Conservation (phyloP, 2,888 invertebrate genomes). For the Cerastoderma edule region DNA sequence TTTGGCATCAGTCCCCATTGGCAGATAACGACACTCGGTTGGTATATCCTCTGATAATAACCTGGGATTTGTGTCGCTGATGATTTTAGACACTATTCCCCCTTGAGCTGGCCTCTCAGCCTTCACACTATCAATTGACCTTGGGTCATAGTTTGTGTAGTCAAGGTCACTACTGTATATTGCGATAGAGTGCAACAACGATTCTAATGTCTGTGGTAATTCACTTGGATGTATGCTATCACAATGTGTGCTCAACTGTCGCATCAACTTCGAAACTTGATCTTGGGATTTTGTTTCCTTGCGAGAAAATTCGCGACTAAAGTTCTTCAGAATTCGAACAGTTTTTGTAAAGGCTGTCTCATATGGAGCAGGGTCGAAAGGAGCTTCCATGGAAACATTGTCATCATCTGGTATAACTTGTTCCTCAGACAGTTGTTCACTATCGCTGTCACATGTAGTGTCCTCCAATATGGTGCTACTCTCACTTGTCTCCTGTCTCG, state of each 20-base stretch:
- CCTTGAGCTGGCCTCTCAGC: not conserved
- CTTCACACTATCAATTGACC: not conserved
- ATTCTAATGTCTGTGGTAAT: slow-evolving; percentile 45
- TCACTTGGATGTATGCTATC: slow-evolving; percentile 57
- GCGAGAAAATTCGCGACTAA: not conserved
- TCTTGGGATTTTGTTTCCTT: slow-evolving; percentile 3
- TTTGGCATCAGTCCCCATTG: slow-evolving; percentile 44
- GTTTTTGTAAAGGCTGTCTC: slow-evolving; percentile 15
- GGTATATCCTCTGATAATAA: slow-evolving; percentile 37
- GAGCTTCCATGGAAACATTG: slow-evolving; percentile 23
- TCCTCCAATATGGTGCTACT: slow-evolving; percentile 4
- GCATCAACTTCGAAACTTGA: not conserved
- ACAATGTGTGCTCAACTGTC: slow-evolving; percentile 27
- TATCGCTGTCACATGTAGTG: not conserved
- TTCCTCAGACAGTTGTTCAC: slow-evolving; percentile 24
- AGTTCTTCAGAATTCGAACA: slow-evolving; percentile 8
- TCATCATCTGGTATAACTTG: no score
- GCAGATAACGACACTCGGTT: slow-evolving; percentile 42
- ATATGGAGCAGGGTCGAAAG: slow-evolving; percentile 52
- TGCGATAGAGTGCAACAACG: slow-evolving; percentile 35
- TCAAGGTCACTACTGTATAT: slow-evolving; percentile 10
- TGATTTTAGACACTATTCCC: not conserved
- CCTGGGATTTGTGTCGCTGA: slow-evolving; percentile 12
- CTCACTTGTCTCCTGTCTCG: not conserved
- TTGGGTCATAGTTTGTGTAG: slow-evolving; percentile 9